Evolutionary conservation across 2,888 invertebrate species (phyloP), one percentile per base, ranked within the genome.

Genomic region (Aleiodes leptofemur): DNA sequence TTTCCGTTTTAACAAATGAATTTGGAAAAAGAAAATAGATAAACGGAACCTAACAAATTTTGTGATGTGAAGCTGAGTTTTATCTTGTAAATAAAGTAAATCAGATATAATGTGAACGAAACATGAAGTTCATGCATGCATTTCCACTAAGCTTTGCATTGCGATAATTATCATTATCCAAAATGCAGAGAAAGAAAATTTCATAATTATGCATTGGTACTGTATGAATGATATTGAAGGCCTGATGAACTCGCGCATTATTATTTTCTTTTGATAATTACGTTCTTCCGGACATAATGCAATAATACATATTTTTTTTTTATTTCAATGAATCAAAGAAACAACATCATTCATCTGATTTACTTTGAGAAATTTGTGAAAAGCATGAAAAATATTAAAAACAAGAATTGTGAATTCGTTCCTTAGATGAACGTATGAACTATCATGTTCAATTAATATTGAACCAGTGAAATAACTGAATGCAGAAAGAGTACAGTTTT

Each of bases 1-100:
- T 81, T 81, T 83, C 77, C 81, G 74, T 83, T 81, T 82, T 77
- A 81, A 43, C 11, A 43, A 43, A 76, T 81, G 77, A 79, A 78
- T 79, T 79, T 77, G 77, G 75, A 80, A 73, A 78, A 77, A 78
- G 77, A 79, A 75, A 78, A 13, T 34, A 6, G 16, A 70, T 70
- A 56, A 73, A 68, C 56, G 53, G 71, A 73, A 57, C 66, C 56
- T 57, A 59, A 69, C 43, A 61, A 68, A 73, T 68, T 55, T 66
- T 68, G 73, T 68, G 68, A 73, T 73, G 68, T 29, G 55, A 31
- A 23, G 56, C 31, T 56, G 72, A 43, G 64, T 16, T 50, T 50
- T 34, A 61, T 69, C n/a, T 69, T 72, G 72, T 72, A 72, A 38
- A 72, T 72, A 72, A 43, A 72, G 55, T 66, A 53, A 66, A 72